phyloP scores from a whole-genome alignment of 1,140 invertebrate genomes.

The Drosophila punjabiensis region DNA sequence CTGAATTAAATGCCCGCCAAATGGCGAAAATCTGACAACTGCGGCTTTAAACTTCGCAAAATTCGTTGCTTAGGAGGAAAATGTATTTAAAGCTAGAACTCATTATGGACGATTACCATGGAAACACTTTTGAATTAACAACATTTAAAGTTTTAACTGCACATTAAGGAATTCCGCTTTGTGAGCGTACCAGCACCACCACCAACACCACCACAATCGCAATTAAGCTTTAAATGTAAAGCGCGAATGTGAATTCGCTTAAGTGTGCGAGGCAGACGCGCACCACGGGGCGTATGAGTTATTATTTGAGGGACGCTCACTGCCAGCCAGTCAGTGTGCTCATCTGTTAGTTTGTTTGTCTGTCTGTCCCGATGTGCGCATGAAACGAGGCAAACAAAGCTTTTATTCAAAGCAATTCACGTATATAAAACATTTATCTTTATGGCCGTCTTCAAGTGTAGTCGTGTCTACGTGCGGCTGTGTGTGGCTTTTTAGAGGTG shows the following conservation, averaged over 20 bases:
- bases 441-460: constrained; percentile 80
- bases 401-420: constrained; percentile 83
- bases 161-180: constrained; percentile 43
- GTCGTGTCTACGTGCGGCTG: constrained; percentile 32
- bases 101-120: constrained; percentile 22
- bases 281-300: constrained; percentile 70
- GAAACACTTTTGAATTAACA: constrained; percentile 31
- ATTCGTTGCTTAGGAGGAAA: background rate
- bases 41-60: background rate
- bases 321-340: constrained; percentile 2
- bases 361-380: constrained; percentile 54
- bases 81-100: constrained; percentile 19
- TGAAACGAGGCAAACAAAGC: constrained; percentile 71
- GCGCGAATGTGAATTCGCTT: constrained; percentile 69
- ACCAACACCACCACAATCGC: constrained; percentile 46
- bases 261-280: constrained; percentile 40
- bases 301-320: constrained; percentile 31
- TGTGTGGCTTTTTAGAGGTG: constrained; percentile 4
- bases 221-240: constrained; percentile 71
- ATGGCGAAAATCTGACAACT: constrained; percentile 2
- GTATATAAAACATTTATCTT: constrained; percentile 84
- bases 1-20: constrained; percentile 20
- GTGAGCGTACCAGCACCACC: constrained; percentile 1
- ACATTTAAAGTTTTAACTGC: constrained; percentile 42
- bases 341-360: constrained; percentile 42